Evolutionary conservation across 1,140 invertebrate species (phyloP).

Genomic region (Trachelipus rathkii): DNA sequence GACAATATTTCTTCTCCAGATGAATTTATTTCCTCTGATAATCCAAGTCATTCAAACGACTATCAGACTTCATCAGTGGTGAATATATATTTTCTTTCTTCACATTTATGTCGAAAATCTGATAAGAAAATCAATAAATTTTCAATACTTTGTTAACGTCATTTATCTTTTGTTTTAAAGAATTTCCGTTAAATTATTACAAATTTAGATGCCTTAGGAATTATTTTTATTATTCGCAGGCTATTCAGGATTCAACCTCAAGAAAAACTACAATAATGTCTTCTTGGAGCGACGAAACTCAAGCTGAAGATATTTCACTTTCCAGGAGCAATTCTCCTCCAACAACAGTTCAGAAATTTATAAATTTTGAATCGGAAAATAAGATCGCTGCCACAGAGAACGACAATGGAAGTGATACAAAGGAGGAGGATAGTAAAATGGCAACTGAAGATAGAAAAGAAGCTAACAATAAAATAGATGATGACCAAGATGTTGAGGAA

Average conservation of each 20-base stretch:
- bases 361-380: neutral
- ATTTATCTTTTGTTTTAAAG: too few species aligned
- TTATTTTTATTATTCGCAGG: neutral
- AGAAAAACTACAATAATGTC: neutral
- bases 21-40: neutral
- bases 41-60: neutral
- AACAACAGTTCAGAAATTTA: neutral
- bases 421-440: neutral
- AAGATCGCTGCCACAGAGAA: neutral
- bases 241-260: neutral
- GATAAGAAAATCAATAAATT: too few species aligned
- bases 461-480: neutral
- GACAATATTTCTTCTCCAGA: neutral
- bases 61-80: neutral
- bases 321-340: neutral
- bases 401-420: neutral
- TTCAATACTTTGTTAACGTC: too few species aligned
- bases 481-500: neutral
- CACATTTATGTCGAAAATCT: too few species aligned
- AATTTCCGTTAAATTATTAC: too few species aligned
- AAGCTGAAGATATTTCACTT: neutral
- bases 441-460: neutral
- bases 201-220: too few species aligned
- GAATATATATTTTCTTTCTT: neutral
- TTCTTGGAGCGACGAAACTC: neutral